Percentiles rank a stretch among this genome's conserved stretches.
Conservation (phyloP, 1,140 invertebrate species). For the Hormaphis cornu region DNA sequence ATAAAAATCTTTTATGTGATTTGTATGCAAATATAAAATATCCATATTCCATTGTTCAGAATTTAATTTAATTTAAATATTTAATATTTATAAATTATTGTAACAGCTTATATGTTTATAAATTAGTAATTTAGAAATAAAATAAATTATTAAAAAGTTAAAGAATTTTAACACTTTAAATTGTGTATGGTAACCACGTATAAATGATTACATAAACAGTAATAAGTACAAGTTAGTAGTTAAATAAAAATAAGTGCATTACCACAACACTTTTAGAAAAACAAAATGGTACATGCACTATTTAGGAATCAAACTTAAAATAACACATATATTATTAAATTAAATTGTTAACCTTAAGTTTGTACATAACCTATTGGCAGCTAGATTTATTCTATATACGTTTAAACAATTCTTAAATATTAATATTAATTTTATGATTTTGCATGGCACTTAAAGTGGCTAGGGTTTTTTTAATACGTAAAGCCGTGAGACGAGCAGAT, state of each 20-base stretch:
- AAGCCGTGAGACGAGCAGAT: conserved; percentile 74
- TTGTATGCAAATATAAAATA: conserved; percentile 20
- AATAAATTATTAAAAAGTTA: conserved; percentile 9
- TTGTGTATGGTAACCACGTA: conserved; percentile 6
- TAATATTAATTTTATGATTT: conserved; percentile 37
- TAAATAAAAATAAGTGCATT: conserved; percentile 6
- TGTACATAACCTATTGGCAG: conserved; percentile 12
- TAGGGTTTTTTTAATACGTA: conserved; percentile 88
- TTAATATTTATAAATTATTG: neutral
- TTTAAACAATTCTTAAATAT: conserved; percentile 10
- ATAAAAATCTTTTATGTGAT: conserved; percentile 1
- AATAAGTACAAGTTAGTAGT: conserved; percentile 15
- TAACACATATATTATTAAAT: neutral
- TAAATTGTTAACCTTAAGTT: neutral
- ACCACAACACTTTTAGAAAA: neutral
- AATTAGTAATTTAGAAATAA: neutral
- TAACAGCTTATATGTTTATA: neutral
- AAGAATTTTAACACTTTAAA: neutral
- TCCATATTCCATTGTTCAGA: neutral
- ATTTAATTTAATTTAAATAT: neutral
- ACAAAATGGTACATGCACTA: conserved; percentile 15
- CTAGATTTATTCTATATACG: neutral
- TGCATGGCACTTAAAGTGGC: conserved; percentile 53
- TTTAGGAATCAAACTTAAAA: neutral
- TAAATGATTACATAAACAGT: neutral